Evolutionary conservation across 2,113 vertebrate species (phyloP).

Genomic region (Caranx melampygus): DNA sequence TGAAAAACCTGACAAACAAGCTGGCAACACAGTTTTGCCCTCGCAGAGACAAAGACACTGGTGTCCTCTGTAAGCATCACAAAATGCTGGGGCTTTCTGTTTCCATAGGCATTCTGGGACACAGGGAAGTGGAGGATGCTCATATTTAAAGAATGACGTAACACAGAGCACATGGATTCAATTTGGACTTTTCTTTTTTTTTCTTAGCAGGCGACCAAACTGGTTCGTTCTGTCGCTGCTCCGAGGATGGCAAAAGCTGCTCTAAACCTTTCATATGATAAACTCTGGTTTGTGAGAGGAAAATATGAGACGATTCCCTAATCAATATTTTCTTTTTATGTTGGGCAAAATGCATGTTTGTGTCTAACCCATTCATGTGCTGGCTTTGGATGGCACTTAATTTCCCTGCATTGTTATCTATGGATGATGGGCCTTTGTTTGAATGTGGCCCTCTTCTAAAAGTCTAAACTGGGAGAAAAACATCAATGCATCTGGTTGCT

Average conservation of each 20-base stretch:
- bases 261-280: not conserved
- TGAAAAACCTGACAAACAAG: conserved; percentile 75
- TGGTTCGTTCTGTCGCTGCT: conserved; percentile 27
- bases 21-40: conserved; percentile 42
- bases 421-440: conserved; percentile 6
- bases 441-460: conserved; percentile 13
- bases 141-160: conserved; percentile 71
- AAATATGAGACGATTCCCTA: not conserved
- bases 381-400: conserved; percentile 28
- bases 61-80: conserved; percentile 67
- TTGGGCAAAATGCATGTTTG: not conserved
- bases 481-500: not conserved
- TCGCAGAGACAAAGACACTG: conserved; percentile 73
- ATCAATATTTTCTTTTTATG: not conserved
- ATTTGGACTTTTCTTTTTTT: conserved; percentile 49
- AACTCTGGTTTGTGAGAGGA: not conserved
- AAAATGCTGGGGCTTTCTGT: conserved; percentile 46
- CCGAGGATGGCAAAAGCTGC: conserved; percentile 4
- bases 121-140: conserved; percentile 53
- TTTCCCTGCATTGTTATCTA: conserved; percentile 14
- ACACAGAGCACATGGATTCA: conserved; percentile 68
- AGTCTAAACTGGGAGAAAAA: conserved; percentile 2
- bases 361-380: conserved; percentile 7
- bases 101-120: conserved; percentile 70
- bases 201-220: conserved; percentile 2